These are phyloP conservation scores for Neopelma chrysocephalum DNA, from an alignment of 2,797 vertebrate species.

Conservation along the genomic window DNA sequence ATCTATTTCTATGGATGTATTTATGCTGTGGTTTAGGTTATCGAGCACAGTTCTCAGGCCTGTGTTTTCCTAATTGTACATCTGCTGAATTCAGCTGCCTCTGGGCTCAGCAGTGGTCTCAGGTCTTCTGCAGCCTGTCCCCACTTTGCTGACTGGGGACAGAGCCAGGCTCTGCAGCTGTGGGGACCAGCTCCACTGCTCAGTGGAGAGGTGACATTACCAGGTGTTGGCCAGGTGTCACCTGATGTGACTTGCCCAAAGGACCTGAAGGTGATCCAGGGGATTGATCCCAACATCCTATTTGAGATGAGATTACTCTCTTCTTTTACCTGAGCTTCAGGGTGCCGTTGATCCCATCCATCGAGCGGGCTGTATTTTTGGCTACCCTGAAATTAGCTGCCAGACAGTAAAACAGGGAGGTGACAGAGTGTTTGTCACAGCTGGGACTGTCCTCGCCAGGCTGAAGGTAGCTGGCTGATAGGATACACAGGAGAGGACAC, in stretches of 20 bases:
- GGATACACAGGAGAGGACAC: constrained; percentile 62
- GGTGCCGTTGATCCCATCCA: not conserved
- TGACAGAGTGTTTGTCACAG: constrained; percentile 42
- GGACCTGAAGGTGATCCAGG: not conserved
- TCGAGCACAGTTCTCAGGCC: not conserved
- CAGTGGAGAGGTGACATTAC: not conserved
- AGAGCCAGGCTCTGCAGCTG: not conserved
- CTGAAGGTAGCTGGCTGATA: constrained; percentile 50
- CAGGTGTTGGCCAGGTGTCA: not conserved
- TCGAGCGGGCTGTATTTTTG: not conserved
- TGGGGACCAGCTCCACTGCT: not conserved
- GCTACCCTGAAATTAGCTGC: not conserved
- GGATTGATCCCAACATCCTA: not conserved
- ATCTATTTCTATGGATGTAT: not conserved
- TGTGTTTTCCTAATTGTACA: not conserved
- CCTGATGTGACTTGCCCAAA: not conserved
- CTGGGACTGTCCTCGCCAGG: not conserved
- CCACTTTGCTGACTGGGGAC: not conserved
- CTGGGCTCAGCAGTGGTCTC: not conserved
- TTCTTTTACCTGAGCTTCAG: not conserved
- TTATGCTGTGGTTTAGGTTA: not conserved
- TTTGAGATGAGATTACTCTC: not conserved
- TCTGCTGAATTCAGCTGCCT: not conserved
- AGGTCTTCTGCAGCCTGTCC: not conserved
- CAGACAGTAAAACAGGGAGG: not conserved